Percentiles rank a stretch among this genome's conserved stretches.
Conservation (phyloP, 2,113 vertebrate genomes). For the Maccullochella peelii region DNA sequence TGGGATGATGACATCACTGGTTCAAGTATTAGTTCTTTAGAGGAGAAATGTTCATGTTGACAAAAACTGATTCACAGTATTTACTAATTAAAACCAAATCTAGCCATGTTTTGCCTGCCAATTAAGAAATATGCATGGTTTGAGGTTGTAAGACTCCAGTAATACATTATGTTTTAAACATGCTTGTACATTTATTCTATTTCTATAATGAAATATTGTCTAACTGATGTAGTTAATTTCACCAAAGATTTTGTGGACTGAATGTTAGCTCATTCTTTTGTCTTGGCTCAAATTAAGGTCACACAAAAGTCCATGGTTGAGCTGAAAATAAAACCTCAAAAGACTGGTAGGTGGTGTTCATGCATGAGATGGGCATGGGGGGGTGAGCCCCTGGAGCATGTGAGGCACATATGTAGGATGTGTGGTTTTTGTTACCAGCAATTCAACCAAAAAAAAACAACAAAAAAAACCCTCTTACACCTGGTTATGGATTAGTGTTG, state of each 20-base stretch:
- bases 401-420: neutral
- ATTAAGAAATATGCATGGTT: neutral
- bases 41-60: neutral
- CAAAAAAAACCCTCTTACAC: conserved; percentile 13
- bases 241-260: conserved; percentile 23
- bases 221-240: conserved; percentile 20
- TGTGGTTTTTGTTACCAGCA: conserved; percentile 24
- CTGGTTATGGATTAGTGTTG: conserved; percentile 34
- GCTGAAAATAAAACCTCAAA: conserved; percentile 66
- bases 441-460: conserved; percentile 20
- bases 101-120: neutral
- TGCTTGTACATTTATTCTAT: conserved; percentile 38
- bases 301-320: conserved; percentile 19
- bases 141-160: neutral
- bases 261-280: conserved; percentile 32
- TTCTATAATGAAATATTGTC: conserved; percentile 20
- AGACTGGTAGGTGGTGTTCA: conserved; percentile 35
- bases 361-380: conserved; percentile 10
- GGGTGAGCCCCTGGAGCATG: neutral
- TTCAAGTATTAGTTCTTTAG: neutral
- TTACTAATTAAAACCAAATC: conserved; percentile 24
- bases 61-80: neutral
- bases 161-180: conserved; percentile 31
- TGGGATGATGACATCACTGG: neutral
- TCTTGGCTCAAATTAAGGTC: conserved; percentile 25